A percentile compares a stretch with the other conserved stretches of the same genome.
Conservation (phyloP, 1,140 invertebrate species). For the Drosophila funebris region DNA sequence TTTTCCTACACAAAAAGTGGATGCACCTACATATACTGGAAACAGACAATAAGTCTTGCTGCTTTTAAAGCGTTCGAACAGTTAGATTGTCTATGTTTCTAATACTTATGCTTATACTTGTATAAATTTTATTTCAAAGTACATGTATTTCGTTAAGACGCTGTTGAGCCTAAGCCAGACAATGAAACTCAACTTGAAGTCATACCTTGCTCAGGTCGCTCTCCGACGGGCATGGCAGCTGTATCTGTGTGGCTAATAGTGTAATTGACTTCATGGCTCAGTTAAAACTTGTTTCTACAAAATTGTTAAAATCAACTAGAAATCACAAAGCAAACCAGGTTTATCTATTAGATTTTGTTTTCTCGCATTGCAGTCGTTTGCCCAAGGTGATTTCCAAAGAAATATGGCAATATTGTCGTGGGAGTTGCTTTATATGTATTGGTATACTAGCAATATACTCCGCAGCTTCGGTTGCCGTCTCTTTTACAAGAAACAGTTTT, state of each 20-base stretch:
- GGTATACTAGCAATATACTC: not conserved
- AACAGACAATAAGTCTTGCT: no score
- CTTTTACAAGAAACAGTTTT: no score
- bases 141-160: not conserved
- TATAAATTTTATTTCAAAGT: not conserved
- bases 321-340: constrained; percentile 46
- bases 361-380: constrained; percentile 45
- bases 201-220: constrained; percentile 7
- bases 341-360: constrained; percentile 30
- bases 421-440: constrained; percentile 51
- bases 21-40: no score
- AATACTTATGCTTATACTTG: no score
- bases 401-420: constrained; percentile 75
- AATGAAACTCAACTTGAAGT: not conserved
- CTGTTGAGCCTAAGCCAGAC: not conserved
- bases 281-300: constrained; percentile 65
- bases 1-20: no score
- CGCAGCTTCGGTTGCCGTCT: no score
- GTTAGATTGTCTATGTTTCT: no score
- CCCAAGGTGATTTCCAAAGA: constrained; percentile 67
- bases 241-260: constrained; percentile 19
- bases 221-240: constrained; percentile 15
- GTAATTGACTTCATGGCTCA: constrained; percentile 28
- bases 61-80: no score
- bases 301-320: constrained; percentile 65